These are phyloP conservation scores for Zhengitettix transpicula DNA, from an alignment of 2,888 invertebrate species.

Conservation along the genomic window DNA sequence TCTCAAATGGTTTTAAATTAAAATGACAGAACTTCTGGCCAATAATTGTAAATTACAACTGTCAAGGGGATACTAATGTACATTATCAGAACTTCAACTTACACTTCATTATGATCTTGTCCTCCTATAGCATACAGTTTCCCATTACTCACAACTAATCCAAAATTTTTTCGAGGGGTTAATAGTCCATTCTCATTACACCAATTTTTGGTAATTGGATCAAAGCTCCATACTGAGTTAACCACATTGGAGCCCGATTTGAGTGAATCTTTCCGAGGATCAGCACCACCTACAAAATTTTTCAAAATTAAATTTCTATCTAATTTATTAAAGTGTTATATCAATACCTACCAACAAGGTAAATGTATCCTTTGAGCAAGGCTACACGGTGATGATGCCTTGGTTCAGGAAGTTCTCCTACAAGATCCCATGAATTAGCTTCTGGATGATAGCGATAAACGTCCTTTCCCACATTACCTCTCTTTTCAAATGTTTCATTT, in stretches of 20 bases:
- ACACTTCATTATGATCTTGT: slow-evolving; percentile 42
- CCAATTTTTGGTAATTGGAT: slow-evolving; percentile 46
- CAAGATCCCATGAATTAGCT: slow-evolving; percentile 45
- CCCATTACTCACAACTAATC: slow-evolving; percentile 44
- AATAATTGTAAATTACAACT: no score
- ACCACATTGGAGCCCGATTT: slow-evolving; percentile 38
- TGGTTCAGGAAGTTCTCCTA: slow-evolving; percentile 50
- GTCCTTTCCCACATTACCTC: slow-evolving; percentile 42
- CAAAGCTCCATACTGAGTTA: slow-evolving; percentile 51
- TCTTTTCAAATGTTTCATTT: slow-evolving; percentile 35
- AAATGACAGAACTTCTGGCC: no score
- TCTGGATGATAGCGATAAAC: slow-evolving; percentile 34
- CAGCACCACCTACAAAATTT: slow-evolving; percentile 37
- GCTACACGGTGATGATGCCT: slow-evolving; percentile 50
- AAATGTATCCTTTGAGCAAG: slow-evolving; percentile 44
- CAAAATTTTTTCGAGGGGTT: slow-evolving; percentile 48
- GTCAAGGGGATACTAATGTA: no score
- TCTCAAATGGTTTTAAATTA: no score
- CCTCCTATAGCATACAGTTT: slow-evolving; percentile 57
- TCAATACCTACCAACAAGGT: slow-evolving; percentile 40
- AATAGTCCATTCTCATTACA: slow-evolving; percentile 41
- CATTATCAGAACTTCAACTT: no score
- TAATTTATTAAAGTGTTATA: background rate
- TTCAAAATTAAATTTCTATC: background rate
- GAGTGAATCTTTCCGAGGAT: slow-evolving; percentile 40